Evolutionary conservation across 2,113 vertebrate species (phyloP).

Genomic region (Bubalus kerabau): DNA sequence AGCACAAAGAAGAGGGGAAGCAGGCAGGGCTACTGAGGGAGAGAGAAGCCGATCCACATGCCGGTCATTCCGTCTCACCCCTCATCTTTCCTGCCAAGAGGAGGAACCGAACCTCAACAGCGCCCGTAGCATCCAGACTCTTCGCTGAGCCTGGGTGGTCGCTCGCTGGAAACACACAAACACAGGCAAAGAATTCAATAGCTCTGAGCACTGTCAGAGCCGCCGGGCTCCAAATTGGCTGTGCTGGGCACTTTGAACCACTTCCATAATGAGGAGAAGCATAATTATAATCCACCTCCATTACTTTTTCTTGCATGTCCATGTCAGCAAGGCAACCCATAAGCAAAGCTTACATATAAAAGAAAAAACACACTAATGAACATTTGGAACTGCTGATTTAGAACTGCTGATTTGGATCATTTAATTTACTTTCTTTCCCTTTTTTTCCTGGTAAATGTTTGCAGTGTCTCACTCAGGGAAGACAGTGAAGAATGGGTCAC

Average conservation of each 20-base stretch:
- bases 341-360: background rate
- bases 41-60: background rate
- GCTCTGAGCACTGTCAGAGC: background rate
- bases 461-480: background rate
- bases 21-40: background rate
- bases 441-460: background rate
- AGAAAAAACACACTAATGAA: background rate
- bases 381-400: background rate
- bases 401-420: background rate
- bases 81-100: background rate
- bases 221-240: background rate
- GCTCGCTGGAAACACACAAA: background rate
- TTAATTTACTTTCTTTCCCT: background rate
- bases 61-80: background rate
- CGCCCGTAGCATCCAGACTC: background rate
- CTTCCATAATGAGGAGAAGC: background rate
- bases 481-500: fast-evolving
- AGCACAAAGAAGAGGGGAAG: background rate
- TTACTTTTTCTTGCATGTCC: background rate
- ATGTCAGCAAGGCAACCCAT: background rate
- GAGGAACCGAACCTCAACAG: background rate
- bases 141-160: background rate
- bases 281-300: fast-evolving
- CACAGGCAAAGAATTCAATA: background rate
- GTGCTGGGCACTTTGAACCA: background rate